Evolutionary conservation across 1,140 invertebrate genomes (phyloP), one percentile per base, ranked within the genome.

Genomic region (Eupristina koningsbergeri): DNA sequence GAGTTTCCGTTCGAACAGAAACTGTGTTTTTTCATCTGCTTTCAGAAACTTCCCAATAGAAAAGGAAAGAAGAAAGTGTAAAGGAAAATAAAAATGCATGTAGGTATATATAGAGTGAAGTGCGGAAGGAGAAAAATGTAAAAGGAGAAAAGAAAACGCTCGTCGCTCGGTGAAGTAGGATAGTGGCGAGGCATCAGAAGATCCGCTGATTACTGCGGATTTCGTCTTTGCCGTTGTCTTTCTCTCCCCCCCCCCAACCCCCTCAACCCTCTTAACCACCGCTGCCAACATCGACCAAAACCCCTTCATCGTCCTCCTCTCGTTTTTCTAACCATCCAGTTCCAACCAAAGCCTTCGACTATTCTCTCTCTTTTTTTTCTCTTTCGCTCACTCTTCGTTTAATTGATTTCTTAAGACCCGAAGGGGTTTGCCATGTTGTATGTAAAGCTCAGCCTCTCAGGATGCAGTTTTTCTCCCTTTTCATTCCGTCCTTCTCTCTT

Each of bases 341-440:
- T 58, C 22, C 75, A 63, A 19, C 61, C n/a, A 39, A 75, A 81
- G 53, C 63, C 84, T 79, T 58, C 83, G 31, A 80, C 61, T 63
- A 41, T 69, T 53, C 64, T 67, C 47, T 74, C 50, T 26, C 22
- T 71, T 34, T 74, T 45, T 53, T 58, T 36, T 36, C 78, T 58
- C 81, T 77, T 61, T 79, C 80, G 75, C 77, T 74, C 86, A 85
- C 88, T 90, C 89, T 89, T 86, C 88, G 88, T 91, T 91, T 90
- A 91, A 91, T 91, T 91, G 90, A 91, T 91, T 91, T 91, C 90
- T 91, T 91, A 91, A 90, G 89, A 90, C 89, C 89, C 89, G 88
- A 90, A 91, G 89, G 90, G 89, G 88, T 89, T 91, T n/a, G 13
- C 71, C 69, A 26, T 3, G 41, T 31, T 69, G 34, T 61, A 76